Conservation (phyloP, 2,888 invertebrate genomes). For the Danaus chrysippus region DNA sequence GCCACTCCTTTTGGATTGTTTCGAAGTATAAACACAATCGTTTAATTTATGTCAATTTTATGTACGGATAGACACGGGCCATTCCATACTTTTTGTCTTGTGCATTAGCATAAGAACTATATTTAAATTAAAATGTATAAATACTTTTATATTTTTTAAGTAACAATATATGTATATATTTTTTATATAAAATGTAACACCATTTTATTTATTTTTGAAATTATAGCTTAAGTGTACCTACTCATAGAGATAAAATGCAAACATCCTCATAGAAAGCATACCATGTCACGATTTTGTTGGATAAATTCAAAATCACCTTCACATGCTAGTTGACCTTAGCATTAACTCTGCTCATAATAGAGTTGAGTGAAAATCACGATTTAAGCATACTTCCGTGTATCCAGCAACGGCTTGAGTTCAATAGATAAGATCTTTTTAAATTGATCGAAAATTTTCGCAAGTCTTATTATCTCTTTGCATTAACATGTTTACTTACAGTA, state of each 20-base stretch:
- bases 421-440: conserved; percentile 19
- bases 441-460: neutral
- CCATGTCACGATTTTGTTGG: conserved; percentile 36
- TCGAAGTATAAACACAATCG: conserved; percentile 50
- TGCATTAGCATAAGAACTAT: conserved; percentile 3
- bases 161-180: too few relatives aligned
- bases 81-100: conserved; percentile 22
- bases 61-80: conserved; percentile 22
- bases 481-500: too few relatives aligned
- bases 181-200: too few relatives aligned
- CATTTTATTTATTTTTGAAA: too few relatives aligned
- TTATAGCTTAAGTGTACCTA: too few relatives aligned
- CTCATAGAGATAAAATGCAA: neutral
- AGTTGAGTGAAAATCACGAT: conserved; percentile 55
- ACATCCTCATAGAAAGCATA: conserved; percentile 22
- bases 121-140: neutral
- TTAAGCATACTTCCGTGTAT: conserved; percentile 23
- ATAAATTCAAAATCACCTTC: conserved; percentile 36
- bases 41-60: conserved; percentile 39
- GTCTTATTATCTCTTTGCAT: neutral
- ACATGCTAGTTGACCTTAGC: conserved; percentile 39
- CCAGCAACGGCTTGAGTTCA: neutral
- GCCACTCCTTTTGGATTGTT: conserved; percentile 53
- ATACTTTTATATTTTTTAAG: neutral
- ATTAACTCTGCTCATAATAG: conserved; percentile 34